Evolutionary conservation across 2,888 invertebrate species (phyloP), one percentile per base, ranked within the genome.

Genomic region (Mimas tiliae): DNA sequence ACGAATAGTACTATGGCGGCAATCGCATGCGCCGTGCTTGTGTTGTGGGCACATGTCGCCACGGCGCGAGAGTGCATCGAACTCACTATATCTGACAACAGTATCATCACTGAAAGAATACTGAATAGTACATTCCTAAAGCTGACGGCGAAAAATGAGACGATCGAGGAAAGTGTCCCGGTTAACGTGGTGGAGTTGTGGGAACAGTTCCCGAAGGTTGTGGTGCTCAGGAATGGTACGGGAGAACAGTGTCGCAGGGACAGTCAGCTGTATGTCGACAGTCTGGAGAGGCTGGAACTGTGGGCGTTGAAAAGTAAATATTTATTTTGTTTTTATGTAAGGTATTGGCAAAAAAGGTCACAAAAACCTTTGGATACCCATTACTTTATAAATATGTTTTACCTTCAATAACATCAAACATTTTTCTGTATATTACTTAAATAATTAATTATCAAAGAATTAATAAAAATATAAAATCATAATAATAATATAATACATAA

Each of bases 231-330:
- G 63, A 91, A 93, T 67, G 91, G 89, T 62, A 90, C 93, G 51
- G 93, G 91, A 72, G 87, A 89, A 64, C 86, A 86, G 75, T 95
- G 95, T 78, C 77, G 90, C 45, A 78, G 87, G 66, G 94, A 94
- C 55, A 88, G 88, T 64, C 84, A 86, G 70, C 74, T 83, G 38
- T 93, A 89, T 53, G 65, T 93, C 67, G 85, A 90, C 65, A 85
- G 89, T 67, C 73, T 94, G 71, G 85, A 89, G 9, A 80, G 84
- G 3, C 80, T 94, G 72, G 91, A 95, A 70, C 70, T 95, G 11
- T 93, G 94, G 93, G 94, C 94, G 52, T 68, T 95, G 58, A 94
- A 94, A 93, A 94, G 95, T 95, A 91, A 91, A 82, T 84, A 69
- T 67, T 69, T 69, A 45, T 50, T 53, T 51, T 63, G 12, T 34